phyloP scores from a whole-genome alignment of 1,140 invertebrate species.

The Conus ventricosus region DNA sequence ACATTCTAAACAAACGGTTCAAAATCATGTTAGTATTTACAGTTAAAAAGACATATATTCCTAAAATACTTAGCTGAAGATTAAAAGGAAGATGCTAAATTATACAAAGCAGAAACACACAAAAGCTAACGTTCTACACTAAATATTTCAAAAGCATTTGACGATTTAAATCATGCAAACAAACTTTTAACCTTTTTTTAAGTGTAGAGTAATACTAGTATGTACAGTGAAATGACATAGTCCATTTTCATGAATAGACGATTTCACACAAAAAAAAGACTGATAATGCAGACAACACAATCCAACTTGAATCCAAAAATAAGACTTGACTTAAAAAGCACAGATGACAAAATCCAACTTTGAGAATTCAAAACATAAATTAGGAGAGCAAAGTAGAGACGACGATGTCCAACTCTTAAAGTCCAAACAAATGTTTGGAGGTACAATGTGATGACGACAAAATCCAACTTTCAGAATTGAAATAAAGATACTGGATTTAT shows the following conservation, averaged over 20 bases:
- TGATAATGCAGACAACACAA: not conserved
- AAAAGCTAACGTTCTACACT: not conserved
- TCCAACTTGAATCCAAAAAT: not conserved
- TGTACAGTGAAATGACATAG: not conserved
- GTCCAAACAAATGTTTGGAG: not conserved
- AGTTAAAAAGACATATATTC: not conserved
- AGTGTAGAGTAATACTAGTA: not conserved
- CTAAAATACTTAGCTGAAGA: not conserved
- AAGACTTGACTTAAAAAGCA: not conserved
- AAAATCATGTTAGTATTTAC: not conserved
- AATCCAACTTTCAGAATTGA: not conserved
- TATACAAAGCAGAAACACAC: conserved; percentile 6
- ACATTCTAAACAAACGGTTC: not conserved
- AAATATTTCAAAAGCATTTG: not conserved
- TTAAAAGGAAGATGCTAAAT: not conserved
- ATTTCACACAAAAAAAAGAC: not conserved
- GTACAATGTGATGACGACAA: not conserved
- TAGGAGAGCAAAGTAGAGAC: not conserved
- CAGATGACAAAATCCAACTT: not conserved
- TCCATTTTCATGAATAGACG: not conserved
- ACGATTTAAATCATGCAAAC: not conserved
- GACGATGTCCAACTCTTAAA: not conserved
- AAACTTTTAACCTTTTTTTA: not conserved
- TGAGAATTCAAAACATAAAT: not conserved
- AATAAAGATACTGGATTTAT: not conserved